Conservation (phyloP, 2,797 vertebrate genomes). For the Tympanoctomys barrerae region DNA sequence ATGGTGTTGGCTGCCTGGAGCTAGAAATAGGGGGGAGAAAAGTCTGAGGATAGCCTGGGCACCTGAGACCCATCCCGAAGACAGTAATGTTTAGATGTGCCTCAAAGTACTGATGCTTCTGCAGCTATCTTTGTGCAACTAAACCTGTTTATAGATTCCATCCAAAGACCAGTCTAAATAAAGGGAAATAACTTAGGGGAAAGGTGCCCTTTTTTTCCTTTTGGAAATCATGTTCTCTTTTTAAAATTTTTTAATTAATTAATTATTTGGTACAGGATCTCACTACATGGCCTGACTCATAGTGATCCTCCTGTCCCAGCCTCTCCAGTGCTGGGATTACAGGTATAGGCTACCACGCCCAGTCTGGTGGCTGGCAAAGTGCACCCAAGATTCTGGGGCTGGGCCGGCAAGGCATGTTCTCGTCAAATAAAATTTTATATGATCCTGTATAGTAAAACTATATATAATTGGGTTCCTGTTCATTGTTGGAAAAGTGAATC, state of each 20-base stretch:
- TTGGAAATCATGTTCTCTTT: conserved; percentile 27
- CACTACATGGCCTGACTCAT: no score
- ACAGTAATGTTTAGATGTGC: neutral
- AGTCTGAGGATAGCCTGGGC: neutral
- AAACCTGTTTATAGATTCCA: neutral
- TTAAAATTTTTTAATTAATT: neutral
- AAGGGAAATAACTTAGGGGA: neutral
- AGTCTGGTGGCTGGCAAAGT: no score
- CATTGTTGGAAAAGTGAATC: conserved; percentile 6
- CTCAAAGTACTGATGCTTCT: neutral
- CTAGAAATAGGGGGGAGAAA: neutral
- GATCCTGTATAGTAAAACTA: neutral
- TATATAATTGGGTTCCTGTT: neutral
- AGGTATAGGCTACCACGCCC: no score
- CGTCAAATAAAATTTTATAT: neutral
- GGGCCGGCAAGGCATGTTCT: neutral
- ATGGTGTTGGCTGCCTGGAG: neutral
- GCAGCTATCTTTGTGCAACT: neutral
- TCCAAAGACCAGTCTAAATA: neutral
- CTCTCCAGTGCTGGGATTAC: no score
- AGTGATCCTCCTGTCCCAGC: no score
- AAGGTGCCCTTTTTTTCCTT: conserved; percentile 23
- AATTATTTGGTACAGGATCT: no score
- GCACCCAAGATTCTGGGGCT: no score
- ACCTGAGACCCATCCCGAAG: neutral